These are phyloP conservation scores for Aramus guarauna DNA, from an alignment of 2,113 vertebrate genomes.

Conservation along the genomic window DNA sequence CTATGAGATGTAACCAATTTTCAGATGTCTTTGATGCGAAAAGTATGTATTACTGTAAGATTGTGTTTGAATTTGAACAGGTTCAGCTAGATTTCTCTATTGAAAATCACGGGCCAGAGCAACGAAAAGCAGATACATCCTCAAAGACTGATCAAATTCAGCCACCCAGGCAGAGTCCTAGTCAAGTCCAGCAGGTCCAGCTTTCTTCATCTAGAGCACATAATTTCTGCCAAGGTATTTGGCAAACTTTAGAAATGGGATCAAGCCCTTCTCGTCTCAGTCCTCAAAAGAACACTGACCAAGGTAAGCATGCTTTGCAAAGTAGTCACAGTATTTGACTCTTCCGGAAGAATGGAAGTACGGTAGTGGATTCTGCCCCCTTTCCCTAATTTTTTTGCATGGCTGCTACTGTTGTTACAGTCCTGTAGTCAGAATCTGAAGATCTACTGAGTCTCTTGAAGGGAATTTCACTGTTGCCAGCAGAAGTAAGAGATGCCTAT, in stretches of 20 bases:
- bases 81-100: not conserved
- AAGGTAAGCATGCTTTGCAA: slow-evolving; percentile 60
- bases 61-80: slow-evolving; percentile 21
- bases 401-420: not conserved
- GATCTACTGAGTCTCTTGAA: not conserved
- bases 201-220: slow-evolving; percentile 63
- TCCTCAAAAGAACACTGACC: slow-evolving; percentile 20
- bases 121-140: slow-evolving; percentile 52
- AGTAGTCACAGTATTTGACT: not conserved
- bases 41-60: not conserved
- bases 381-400: not conserved
- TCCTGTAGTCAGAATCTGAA: not conserved
- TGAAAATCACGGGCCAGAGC: not conserved
- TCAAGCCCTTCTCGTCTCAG: slow-evolving; percentile 71
- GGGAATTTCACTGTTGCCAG: not conserved
- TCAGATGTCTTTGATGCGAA: not conserved
- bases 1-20: not conserved
- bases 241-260: slow-evolving; percentile 75
- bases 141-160: slow-evolving; percentile 5
- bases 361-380: not conserved
- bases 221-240: slow-evolving; percentile 75
- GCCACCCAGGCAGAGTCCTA: not conserved
- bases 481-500: not conserved
- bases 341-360: not conserved
- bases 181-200: not conserved